Conservation (phyloP, 2,113 vertebrate species). For the Vireo altiloquus region DNA sequence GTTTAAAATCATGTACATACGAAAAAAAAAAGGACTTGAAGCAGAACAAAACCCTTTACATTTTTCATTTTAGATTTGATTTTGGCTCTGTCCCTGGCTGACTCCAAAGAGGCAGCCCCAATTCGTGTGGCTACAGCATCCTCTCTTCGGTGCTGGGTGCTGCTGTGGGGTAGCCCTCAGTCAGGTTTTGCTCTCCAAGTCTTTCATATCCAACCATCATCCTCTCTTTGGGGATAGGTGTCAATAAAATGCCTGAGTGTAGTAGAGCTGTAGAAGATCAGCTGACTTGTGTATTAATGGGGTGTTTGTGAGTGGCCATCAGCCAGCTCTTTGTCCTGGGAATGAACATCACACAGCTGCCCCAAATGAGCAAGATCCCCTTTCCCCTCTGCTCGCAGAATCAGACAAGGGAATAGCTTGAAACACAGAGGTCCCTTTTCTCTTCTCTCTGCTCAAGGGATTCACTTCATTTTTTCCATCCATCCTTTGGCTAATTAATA, state of each 20-base stretch:
- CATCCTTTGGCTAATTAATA: background rate
- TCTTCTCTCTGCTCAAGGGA: background rate
- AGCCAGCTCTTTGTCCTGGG: background rate
- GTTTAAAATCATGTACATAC: background rate
- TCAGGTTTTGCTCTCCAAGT: background rate
- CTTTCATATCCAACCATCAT: background rate
- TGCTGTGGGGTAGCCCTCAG: rapidly evolving
- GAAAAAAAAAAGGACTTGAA: background rate
- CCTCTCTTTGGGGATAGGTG: background rate
- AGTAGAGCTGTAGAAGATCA: background rate
- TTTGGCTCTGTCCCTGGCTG: background rate
- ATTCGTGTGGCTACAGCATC: background rate
- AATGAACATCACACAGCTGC: background rate
- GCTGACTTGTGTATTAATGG: background rate
- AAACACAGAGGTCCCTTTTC: background rate
- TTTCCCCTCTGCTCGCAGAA: background rate
- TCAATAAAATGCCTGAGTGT: background rate
- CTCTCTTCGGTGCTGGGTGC: too few relatives aligned
- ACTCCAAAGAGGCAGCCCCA: background rate
- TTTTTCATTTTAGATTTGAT: background rate
- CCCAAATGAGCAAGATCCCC: background rate
- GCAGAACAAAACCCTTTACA: background rate
- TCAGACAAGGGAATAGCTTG: background rate
- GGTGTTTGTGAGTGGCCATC: background rate
- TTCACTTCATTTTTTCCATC: background rate